These are phyloP conservation scores for Syngnathus acus DNA, from an alignment of 2,797 vertebrate genomes.

Conservation along the genomic window DNA sequence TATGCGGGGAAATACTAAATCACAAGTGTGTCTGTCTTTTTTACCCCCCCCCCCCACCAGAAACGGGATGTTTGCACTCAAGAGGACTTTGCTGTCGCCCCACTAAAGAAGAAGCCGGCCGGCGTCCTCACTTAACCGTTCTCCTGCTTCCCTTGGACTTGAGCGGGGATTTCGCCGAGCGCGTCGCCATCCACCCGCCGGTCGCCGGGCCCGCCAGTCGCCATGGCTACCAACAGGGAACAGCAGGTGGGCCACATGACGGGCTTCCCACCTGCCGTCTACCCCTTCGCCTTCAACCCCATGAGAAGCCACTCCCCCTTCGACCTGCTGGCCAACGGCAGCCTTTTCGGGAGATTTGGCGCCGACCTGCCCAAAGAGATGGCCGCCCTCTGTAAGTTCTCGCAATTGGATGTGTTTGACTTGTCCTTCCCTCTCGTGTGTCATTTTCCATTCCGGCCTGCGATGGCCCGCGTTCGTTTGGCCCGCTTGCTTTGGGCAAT, in stretches of 20 bases:
- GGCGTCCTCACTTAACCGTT: constrained; percentile 10
- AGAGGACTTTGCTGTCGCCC: constrained; percentile 26
- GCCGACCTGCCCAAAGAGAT: constrained; percentile 91
- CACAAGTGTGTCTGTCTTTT: constrained; percentile 27
- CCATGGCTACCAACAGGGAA: constrained; percentile 87
- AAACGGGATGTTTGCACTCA: constrained; percentile 28
- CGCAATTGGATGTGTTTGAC: constrained; percentile 19
- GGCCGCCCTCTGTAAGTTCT: constrained; percentile 87
- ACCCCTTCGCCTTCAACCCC: constrained; percentile 84
- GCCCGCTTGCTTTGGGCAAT: constrained; percentile 17
- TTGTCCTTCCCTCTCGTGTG: constrained; percentile 14
- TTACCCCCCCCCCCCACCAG: constrained; percentile 20
- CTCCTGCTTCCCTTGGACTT: constrained; percentile 16
- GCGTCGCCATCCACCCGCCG: constrained; percentile 16
- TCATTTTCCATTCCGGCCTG: constrained; percentile 23
- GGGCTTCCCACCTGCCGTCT: constrained; percentile 82
- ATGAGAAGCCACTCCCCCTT: constrained; percentile 85
- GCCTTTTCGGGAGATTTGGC: constrained; percentile 81
- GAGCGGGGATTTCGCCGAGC: constrained; percentile 29
- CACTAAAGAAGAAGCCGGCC: constrained; percentile 17
- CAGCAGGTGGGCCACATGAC: constrained; percentile 84
- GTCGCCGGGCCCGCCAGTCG: constrained; percentile 38
- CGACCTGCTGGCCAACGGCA: constrained; percentile 82
- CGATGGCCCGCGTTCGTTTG: constrained; percentile 26
- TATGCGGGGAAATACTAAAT: constrained; percentile 21